Percentiles rank a stretch among this genome's conserved stretches.
These are phyloP conservation scores for Elanoides forficatus DNA, from an alignment of 2,113 vertebrate species.

Conservation along the genomic window DNA sequence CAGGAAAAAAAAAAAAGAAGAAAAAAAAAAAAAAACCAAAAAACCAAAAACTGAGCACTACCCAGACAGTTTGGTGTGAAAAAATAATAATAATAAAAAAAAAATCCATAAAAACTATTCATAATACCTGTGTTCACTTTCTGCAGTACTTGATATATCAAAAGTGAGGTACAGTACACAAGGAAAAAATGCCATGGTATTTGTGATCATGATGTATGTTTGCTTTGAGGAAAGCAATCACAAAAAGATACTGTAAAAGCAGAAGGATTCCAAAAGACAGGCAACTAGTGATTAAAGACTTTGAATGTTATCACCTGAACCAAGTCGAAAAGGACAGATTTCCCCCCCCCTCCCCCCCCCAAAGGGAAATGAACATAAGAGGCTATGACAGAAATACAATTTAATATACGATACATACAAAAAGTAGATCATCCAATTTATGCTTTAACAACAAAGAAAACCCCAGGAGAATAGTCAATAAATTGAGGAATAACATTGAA, in stretches of 20 bases:
- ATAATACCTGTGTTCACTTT: background rate
- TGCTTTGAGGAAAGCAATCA: background rate
- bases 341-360: too few species aligned
- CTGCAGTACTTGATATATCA: background rate
- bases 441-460: background rate
- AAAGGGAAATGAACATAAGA: background rate
- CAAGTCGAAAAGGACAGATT: background rate
- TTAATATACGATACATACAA: background rate
- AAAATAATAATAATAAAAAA: background rate
- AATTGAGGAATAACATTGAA: background rate
- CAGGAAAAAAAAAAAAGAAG: background rate
- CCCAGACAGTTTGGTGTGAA: background rate
- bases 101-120: background rate
- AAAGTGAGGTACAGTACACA: background rate
- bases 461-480: background rate
- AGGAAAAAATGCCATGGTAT: background rate
- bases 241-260: background rate
- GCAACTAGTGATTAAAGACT: background rate
- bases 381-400: background rate
- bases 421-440: slow-evolving; percentile 18
- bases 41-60: background rate
- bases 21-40: too few species aligned
- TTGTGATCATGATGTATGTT: background rate
- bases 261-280: background rate
- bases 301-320: background rate